Base-by-base conservation (phyloP, 2,797 vertebrate species). In the Chrysolophus pictus region DNA sequence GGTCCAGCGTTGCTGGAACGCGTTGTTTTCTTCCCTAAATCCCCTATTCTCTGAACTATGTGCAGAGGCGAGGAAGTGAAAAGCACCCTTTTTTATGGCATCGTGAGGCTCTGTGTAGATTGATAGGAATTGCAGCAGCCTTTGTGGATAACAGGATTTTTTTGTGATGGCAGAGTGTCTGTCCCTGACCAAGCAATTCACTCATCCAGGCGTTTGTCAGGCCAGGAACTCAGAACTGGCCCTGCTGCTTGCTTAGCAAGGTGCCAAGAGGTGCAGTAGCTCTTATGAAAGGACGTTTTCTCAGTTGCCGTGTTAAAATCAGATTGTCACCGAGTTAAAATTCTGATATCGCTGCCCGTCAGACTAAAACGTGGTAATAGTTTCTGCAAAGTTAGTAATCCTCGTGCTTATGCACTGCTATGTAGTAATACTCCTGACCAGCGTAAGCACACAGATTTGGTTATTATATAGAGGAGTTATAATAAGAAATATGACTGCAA, bases 401-500 rank as follows among this genome's bases (percentile, higher is more conserved):
- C 95, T 82, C 5, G 6, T 95, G 91, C 94, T 97, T 95, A 91
- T 73, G 78, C 74, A 76, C 84, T 91, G 92, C 96, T 97, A 94
- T 93, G 92, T 96, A 83, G 95, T 92, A 94, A 97, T 84, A 58
- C 96, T 96, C 95, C 55, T 88, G 96, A 93, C 97, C 96, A 94
- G 77, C 0, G 3, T 97, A 96, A 97, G 97, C 97, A 93, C 1
- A 2, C 92, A 97, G 96, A 97, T 97, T 97, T 96, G 96, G 96
- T 98, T 97, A 98, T 97, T 97, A 97, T 97, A 95, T 95, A 96
- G 97, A 96, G 96, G 97, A 97, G 97, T 97, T 98, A 97, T 97
- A 98, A 97, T 97, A 98, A 97, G 97, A 98, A 98, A 98, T 97
- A 97, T 97, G 97, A 97, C 97, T 97, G 97, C 97, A 98, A 97